A percentile compares a stretch with the other conserved stretches of the same genome.
phyloP scores from a whole-genome alignment of 2,113 vertebrate species.

The Plestiodon gilberti region DNA sequence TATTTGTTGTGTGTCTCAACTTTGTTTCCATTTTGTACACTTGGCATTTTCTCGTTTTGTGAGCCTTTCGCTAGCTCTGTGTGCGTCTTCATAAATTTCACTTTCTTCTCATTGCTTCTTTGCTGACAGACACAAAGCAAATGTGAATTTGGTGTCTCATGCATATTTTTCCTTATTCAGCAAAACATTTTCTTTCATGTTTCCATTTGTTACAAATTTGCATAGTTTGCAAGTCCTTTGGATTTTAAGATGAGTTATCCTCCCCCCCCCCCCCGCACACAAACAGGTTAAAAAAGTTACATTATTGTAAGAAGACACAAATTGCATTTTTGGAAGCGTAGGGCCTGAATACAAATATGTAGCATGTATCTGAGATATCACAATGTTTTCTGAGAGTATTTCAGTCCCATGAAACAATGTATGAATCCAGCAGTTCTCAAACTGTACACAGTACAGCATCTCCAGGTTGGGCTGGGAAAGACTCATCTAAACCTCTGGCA shows the following conservation, averaged over 20 bases:
- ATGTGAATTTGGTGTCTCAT: conserved; percentile 47
- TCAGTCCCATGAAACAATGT: not conserved
- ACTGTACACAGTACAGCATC: not conserved
- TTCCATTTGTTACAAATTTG: conserved; percentile 66
- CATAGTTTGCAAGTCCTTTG: conserved; percentile 52
- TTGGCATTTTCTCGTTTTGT: conserved; percentile 26
- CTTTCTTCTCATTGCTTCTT: conserved; percentile 43
- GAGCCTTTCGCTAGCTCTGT: not conserved
- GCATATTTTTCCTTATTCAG: conserved; percentile 46
- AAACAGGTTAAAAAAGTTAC: conserved; percentile 11
- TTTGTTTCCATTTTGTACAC: conserved; percentile 14
- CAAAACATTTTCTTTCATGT: conserved; percentile 49
- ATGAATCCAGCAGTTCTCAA: not conserved
- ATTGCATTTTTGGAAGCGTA: conserved; percentile 29
- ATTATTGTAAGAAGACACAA: conserved; percentile 45
- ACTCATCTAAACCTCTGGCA: too few species aligned
- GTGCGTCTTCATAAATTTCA: not conserved
- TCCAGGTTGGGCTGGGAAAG: too few species aligned
- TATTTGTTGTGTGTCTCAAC: conserved; percentile 17
- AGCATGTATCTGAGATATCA: not conserved
- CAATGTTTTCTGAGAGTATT: not conserved
- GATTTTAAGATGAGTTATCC: conserved; percentile 52
- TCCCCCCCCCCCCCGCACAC: not conserved
- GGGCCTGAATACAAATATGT: not conserved
- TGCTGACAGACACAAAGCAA: conserved; percentile 45